A percentile compares a stretch with the other conserved stretches of the same genome.
These are phyloP conservation scores for Drosophila paucipuncta DNA, from an alignment of 2,888 invertebrate genomes.

Conservation along the genomic window DNA sequence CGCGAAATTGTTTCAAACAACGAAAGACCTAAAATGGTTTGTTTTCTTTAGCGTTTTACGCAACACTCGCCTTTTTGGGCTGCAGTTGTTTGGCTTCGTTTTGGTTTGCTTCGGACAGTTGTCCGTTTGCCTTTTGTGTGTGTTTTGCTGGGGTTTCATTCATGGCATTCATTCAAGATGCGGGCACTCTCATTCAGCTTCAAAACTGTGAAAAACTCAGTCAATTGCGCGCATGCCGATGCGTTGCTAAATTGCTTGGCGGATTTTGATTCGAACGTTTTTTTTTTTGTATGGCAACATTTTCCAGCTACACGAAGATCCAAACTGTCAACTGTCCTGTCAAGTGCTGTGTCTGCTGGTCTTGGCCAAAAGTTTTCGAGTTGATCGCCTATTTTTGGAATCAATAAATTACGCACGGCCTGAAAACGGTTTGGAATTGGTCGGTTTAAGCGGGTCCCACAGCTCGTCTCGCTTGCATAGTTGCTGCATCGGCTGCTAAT, in stretches of 20 bases:
- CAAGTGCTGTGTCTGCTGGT: constrained; percentile 12
- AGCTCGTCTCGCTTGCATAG: constrained; percentile 24
- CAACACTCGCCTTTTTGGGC: constrained; percentile 45
- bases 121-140: constrained; percentile 33
- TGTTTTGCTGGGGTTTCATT: constrained; percentile 28
- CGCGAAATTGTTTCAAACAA: constrained; percentile 62
- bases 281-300: constrained; percentile 46
- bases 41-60: constrained; percentile 33
- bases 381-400: constrained; percentile 59
- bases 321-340: constrained; percentile 18
- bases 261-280: constrained; percentile 25
- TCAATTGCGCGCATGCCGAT: constrained; percentile 71
- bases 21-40: constrained; percentile 44
- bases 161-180: constrained; percentile 45
- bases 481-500: constrained; percentile 51
- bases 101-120: constrained; percentile 9
- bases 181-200: constrained; percentile 8
- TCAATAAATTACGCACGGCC: constrained; percentile 76
- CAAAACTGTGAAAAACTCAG: constrained; percentile 71
- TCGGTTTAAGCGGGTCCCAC: constrained; percentile 47
- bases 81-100: constrained; percentile 15
- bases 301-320: constrained; percentile 63
- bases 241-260: constrained; percentile 74
- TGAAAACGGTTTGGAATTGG: constrained; percentile 36
- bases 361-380: constrained; percentile 49